Base-by-base conservation (phyloP, 2,113 vertebrate species). In the Colinus virginianus region DNA sequence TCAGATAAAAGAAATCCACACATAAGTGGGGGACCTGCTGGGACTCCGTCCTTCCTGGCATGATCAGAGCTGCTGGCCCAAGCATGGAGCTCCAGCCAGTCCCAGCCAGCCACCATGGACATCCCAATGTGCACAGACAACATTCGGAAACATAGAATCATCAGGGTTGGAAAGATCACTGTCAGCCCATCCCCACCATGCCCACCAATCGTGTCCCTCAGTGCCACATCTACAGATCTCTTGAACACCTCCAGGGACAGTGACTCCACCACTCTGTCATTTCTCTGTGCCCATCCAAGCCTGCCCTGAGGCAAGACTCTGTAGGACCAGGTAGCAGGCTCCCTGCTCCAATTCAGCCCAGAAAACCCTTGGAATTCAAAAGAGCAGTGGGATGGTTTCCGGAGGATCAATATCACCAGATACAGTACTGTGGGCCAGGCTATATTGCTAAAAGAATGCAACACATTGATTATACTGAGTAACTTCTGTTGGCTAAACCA, bases 391-490 rank as follows among this genome's bases (percentile, higher is more conserved):
- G 21, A 11, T 83, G 3, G 79, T 83, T 83, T 61, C 56, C 59
- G 51, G 40, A 86, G 61, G 20, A 48, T 11, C 46, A 16, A 2
- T 6, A 9, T 56, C 70, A 79, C 32, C 32, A 59, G 71, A 51
- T 59, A 42, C 7, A 2, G 43, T 55, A n/a, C 18, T 43, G 25
- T 0, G 56, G 61, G 51, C 32, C 62, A 59, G 45, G 63, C 45
- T 48, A 59, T 30, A 14, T 25, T 69, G 58, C 15, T 42, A 40
- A 38, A 13, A 1, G 3, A 32, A 48, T 48, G 13, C n/a, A 90
- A 69, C 23, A 63, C 5, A 11, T 6, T 59, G 42, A 22, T 38
- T 43, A 63, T 6, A 66, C 45, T 0, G 0, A 43, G 7, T 23
- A 53, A 36, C 81, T 14, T 32, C 78, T 59, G 38, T 32, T 55